Evolutionary conservation across 2,113 vertebrate genomes (phyloP).

Genomic region (Leptodactylus fuscus): DNA sequence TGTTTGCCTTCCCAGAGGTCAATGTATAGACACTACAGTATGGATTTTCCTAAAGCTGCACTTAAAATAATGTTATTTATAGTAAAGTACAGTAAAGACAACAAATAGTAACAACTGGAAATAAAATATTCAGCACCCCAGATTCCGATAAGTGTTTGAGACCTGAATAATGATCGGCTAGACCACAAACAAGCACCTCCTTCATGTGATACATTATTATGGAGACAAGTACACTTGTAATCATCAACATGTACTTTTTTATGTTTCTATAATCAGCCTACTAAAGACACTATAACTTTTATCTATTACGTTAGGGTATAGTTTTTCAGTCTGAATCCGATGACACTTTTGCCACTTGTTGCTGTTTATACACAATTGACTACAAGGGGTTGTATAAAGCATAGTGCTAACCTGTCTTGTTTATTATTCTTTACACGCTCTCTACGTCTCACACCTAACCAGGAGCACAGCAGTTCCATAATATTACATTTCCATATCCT

Average conservation of each 20-base stretch:
- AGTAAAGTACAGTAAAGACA: not conserved
- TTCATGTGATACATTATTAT: not conserved
- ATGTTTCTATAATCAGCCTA: not conserved
- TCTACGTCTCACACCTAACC: not conserved
- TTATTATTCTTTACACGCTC: not conserved
- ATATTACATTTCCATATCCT: not conserved
- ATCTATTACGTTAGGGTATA: no score
- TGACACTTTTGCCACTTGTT: not conserved
- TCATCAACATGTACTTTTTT: no score
- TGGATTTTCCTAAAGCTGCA: slow-evolving; percentile 43
- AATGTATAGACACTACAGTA: slow-evolving; percentile 45
- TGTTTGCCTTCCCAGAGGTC: slow-evolving; percentile 29
- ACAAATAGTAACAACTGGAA: not conserved
- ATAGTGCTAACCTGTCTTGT: not conserved
- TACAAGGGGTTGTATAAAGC: not conserved
- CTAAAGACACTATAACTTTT: no score
- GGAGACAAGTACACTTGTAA: not conserved
- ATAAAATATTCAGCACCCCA: not conserved
- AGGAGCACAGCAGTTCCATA: not conserved
- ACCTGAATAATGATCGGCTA: not conserved
- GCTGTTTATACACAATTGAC: not conserved
- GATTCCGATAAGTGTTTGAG: not conserved
- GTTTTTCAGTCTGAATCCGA: no score
- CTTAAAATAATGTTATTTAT: slow-evolving; percentile 45
- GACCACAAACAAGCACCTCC: not conserved